Evolutionary conservation across 1,140 invertebrate genomes (phyloP).

Genomic region (Cyclina sinensis): DNA sequence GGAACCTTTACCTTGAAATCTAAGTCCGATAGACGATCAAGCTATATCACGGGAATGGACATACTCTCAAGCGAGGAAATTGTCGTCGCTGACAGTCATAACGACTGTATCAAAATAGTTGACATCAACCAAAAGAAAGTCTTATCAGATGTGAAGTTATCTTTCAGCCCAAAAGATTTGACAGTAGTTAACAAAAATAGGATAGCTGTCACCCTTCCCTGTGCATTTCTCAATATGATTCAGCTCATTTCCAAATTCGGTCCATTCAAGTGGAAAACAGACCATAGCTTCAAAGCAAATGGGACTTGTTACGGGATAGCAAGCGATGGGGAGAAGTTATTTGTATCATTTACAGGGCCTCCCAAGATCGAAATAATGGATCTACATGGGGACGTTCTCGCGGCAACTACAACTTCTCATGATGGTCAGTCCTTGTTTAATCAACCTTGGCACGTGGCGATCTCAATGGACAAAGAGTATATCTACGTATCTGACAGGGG

Average conservation of each 20-base stretch:
- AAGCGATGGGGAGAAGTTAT: background rate
- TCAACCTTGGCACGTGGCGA: background rate
- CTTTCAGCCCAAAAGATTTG: background rate
- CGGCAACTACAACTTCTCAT: background rate
- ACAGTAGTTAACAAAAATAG: background rate
- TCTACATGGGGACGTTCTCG: background rate
- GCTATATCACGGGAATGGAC: background rate
- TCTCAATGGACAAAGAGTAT: background rate
- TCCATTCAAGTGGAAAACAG: background rate
- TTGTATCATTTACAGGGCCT: background rate
- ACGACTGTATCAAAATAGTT: background rate
- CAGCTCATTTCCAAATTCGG: background rate
- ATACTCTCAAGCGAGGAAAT: background rate
- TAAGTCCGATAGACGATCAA: background rate
- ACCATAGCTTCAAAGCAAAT: conserved; percentile 1
- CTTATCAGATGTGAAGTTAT: background rate
- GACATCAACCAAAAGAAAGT: conserved; percentile 1
- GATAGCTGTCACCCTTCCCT: background rate
- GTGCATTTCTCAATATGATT: conserved; percentile 9
- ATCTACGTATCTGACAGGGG: background rate
- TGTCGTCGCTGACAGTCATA: background rate
- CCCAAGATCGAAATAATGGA: background rate
- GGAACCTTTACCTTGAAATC: background rate
- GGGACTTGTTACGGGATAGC: conserved; percentile 4
- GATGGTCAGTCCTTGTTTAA: background rate